Conservation (phyloP, 2,797 vertebrate genomes). For the Enteromius treurensis region DNA sequence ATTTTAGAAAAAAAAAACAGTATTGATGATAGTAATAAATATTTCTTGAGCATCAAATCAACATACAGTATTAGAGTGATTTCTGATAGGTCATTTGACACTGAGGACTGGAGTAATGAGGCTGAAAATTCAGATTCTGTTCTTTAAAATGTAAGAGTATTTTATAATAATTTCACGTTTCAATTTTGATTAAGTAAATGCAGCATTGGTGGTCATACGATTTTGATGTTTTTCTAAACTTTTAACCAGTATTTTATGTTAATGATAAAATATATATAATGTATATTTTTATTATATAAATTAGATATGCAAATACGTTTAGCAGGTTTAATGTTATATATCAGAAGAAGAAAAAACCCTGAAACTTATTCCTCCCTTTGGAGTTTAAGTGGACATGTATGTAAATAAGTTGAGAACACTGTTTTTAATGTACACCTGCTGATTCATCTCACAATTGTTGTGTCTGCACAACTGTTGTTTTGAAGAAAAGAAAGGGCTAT, state of each 20-base stretch:
- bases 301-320: not conserved
- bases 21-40: not conserved
- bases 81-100: not conserved
- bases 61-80: not conserved
- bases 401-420: not conserved
- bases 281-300: not conserved
- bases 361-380: not conserved
- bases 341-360: not conserved
- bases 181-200: not conserved
- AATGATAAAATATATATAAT: not conserved
- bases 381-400: not conserved
- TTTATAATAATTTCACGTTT: not conserved
- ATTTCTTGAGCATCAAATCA: not conserved
- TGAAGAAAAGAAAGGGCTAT: conserved; percentile 37
- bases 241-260: not conserved
- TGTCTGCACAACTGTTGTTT: conserved; percentile 35
- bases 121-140: not conserved
- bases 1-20: not conserved
- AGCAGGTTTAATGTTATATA: not conserved
- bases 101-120: not conserved
- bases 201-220: not conserved
- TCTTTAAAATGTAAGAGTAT: not conserved
- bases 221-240: not conserved
- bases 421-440: conserved; percentile 5
- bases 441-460: conserved; percentile 14